Conservation (phyloP, 2,797 vertebrate species). For the Sphenodon punctatus region DNA sequence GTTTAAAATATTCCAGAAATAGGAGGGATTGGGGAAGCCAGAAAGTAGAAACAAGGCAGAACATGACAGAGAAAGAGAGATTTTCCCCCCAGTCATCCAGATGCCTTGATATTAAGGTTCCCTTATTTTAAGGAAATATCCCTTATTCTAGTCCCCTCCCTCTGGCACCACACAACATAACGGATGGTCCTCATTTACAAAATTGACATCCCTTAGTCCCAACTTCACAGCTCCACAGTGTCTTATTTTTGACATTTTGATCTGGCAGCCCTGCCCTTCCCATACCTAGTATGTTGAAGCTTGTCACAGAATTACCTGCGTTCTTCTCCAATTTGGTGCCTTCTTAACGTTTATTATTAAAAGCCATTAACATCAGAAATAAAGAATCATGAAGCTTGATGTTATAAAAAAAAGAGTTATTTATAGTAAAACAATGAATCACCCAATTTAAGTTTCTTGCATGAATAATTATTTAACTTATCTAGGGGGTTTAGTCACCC, state of each 20-base stretch:
- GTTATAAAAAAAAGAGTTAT: background rate
- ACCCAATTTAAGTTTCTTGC: background rate
- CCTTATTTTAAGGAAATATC: background rate
- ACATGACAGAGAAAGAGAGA: accelerated
- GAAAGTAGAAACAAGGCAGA: background rate
- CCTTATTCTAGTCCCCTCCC: background rate
- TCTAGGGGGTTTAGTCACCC: background rate
- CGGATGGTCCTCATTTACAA: too few relatives aligned
- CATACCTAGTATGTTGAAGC: too few relatives aligned
- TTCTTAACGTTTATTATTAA: background rate
- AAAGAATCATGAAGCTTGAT: background rate
- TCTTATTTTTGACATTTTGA: too few relatives aligned
- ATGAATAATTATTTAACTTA: too few relatives aligned
- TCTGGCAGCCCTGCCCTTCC: too few relatives aligned
- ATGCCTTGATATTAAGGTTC: too few relatives aligned
- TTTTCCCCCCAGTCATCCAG: too few relatives aligned
- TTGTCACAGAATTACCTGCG: background rate
- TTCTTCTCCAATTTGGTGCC: background rate
- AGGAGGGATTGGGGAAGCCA: background rate
- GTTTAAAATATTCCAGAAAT: too few relatives aligned
- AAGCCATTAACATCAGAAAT: background rate
- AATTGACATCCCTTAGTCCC: too few relatives aligned
- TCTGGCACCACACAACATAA: too few relatives aligned
- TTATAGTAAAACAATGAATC: background rate
- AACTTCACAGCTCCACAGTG: too few relatives aligned